Percentiles rank a stretch among this genome's conserved stretches.
These are phyloP conservation scores for Choristoneura rosaceana DNA, from an alignment of 2,888 invertebrate species.

Conservation along the genomic window DNA sequence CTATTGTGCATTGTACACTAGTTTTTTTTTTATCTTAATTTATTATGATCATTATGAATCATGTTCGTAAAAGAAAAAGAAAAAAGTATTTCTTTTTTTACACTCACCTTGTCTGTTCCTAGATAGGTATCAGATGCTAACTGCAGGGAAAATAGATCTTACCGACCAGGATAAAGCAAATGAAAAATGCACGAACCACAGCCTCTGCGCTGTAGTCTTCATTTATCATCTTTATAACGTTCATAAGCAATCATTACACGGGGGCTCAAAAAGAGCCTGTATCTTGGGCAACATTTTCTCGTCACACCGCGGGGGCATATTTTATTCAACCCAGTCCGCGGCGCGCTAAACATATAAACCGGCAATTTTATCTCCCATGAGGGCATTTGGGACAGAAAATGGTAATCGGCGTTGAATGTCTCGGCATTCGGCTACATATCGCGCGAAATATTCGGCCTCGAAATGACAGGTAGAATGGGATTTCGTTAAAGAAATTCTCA, in stretches of 20 bases:
- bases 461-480: slow-evolving; percentile 21
- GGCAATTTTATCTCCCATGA: slow-evolving; percentile 25
- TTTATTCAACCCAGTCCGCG: slow-evolving; percentile 29
- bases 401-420: slow-evolving; percentile 34
- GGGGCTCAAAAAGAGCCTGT: background rate
- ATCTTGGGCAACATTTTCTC: background rate
- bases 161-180: background rate
- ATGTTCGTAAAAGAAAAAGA: no score
- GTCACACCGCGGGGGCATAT: slow-evolving; percentile 15
- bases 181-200: background rate
- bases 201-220: background rate
- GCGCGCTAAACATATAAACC: slow-evolving; percentile 36
- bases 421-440: slow-evolving; percentile 20
- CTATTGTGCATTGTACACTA: no score
- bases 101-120: background rate
- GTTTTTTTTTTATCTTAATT: no score
- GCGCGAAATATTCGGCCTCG: slow-evolving; percentile 16
- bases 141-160: background rate
- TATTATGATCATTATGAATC: no score
- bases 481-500: slow-evolving; percentile 3
- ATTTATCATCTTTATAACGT: slow-evolving; percentile 5
- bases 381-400: slow-evolving; percentile 30
- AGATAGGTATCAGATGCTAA: background rate
- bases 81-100: background rate
- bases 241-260: background rate